Base-by-base conservation (phyloP, 2,888 invertebrate species). In the Xanthorhoe spadicearia region DNA sequence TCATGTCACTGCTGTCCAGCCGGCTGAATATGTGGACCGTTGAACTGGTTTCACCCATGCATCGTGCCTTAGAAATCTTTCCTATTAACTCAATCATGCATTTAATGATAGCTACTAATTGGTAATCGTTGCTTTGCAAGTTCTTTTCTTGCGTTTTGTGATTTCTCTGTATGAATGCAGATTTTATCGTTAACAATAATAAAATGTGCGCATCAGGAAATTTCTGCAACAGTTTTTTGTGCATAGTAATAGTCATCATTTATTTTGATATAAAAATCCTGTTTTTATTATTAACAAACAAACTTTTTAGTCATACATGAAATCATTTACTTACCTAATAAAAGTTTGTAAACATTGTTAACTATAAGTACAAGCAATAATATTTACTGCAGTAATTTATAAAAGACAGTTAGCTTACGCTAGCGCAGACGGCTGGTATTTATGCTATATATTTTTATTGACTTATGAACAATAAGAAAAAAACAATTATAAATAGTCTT, bases 21-120 rank as follows among this genome's bases (percentile, higher is more conserved):
- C 79, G 83, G 85, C 78, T 92, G 89, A 74, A 85, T 91, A 92
- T 92, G 92, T 92, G 84, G 91, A 90, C 86, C 92, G 83, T 84
- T 84, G 87, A 89, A 92, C 92, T 90, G 84, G 92, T 89, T 92
- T 92, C 87, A 89, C 89, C 81, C 83, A 78, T 72, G 79, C 80
- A 86, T 86, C 82, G 83, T 50, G 57, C 55, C 68, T 64, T 68
- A 68, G 68, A 68, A 68, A 68, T 68, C 68, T 88, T 92, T 90
- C 88, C 90, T 87, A 90, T 86, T 88, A 89, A 87, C 83, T 85
- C 87, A 85, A 92, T 92, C 89, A 91, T 86, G 90, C 88, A 85
- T 89, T 85, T 83, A 87, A 85, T 89, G 81, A 89, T 85, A 78
- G 75, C 70, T 73, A 74, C 73, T 84, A 83, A 84, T 84, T 83